A percentile compares a stretch with the other conserved stretches of the same genome.
Evolutionary conservation across 2,113 vertebrate species (phyloP).

Genomic region (Macrotis lagotis): DNA sequence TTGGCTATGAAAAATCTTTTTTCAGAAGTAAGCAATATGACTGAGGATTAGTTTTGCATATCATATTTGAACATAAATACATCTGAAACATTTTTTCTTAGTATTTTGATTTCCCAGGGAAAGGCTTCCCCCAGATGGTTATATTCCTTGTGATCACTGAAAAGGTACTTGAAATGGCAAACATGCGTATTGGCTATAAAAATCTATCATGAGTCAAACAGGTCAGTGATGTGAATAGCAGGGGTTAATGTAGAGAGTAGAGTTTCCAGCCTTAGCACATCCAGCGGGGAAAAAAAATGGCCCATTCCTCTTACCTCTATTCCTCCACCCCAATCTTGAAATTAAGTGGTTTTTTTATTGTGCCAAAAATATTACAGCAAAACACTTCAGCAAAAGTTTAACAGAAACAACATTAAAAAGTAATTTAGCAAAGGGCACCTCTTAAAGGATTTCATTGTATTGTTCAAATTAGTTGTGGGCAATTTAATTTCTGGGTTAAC

Average conservation of each 20-base stretch:
- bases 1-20: conserved; percentile 42
- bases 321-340: conserved; percentile 9
- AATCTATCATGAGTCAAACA: conserved; percentile 16
- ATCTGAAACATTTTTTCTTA: background rate
- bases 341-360: conserved; percentile 1
- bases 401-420: background rate
- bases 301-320: background rate
- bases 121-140: background rate
- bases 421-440: background rate
- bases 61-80: conserved; percentile 5
- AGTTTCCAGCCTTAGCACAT: background rate
- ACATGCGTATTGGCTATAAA: conserved; percentile 22
- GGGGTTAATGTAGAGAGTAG: background rate
- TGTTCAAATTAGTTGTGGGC: conserved; percentile 10
- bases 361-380: background rate
- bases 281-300: background rate
- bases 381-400: conserved; percentile 16
- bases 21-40: conserved; percentile 14
- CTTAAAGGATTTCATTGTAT: background rate
- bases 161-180: conserved; percentile 26
- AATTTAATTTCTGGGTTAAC: background rate
- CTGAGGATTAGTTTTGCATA: background rate
- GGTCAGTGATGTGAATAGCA: background rate
- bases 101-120: conserved; percentile 25
- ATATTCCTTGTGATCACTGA: background rate